Base-by-base conservation (phyloP, 2,888 invertebrate species). In the Drosophila flavopinicola region DNA sequence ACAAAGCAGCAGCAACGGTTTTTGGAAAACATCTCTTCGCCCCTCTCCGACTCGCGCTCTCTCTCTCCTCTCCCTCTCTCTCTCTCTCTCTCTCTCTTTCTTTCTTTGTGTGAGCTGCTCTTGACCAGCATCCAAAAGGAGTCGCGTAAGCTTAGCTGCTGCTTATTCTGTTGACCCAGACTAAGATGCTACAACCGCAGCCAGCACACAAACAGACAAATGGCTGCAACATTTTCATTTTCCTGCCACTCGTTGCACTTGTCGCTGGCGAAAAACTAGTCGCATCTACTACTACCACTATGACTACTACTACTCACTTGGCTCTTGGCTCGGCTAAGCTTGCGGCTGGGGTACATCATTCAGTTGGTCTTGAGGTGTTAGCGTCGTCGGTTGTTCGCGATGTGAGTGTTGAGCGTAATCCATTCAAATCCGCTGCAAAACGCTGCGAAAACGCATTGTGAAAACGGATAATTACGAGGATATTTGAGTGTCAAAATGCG, bases 321-420 rank as follows among this genome's bases (percentile, higher is more conserved):
- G 57, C 49, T 67, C n/a, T n/a, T n/a, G 63, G 47, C 61, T 35
- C 23, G 33, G 47, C 59, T 39, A 15, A 37, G 60, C 51, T 71
- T 61, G 69, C 58, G 57, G 69, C 58, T 42, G 35, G 58, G 45
- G 44, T 49, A 58, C 63, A 61, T 67, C 66, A 57, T 66, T 86
- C 87, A 89, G 89, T 89, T 82, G 77, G 56, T 75, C 78, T 87
- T 78, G 69, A 78, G 83, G 77, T 80, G 88, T 83, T 84, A 72
- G 80, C 78, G 78, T 74, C 69, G 88, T 77, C 83, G 85, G 83
- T 85, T 88, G 54, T 54, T 61, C 71, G 76, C 63, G 67, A 75
- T 78, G 75, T 61, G 59, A 71, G 52, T 33, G 44, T 48, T 9
- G 38, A 11, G 13, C 9, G 17, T 35, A 24, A 10, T 35, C 7